Percentiles rank a stretch among this genome's conserved stretches.
Conservation (phyloP, 2,888 invertebrate genomes). For the Diarsia dahlii region DNA sequence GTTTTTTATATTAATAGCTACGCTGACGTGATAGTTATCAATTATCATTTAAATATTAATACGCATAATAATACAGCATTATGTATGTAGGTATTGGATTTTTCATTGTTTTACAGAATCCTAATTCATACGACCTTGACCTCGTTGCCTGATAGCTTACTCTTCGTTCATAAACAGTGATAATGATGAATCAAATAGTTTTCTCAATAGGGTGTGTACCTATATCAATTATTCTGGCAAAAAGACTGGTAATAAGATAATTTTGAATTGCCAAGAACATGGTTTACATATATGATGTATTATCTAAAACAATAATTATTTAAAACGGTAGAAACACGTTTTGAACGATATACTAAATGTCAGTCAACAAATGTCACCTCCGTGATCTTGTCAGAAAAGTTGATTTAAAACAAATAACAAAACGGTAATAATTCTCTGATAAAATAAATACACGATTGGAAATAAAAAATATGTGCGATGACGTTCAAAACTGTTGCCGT, state of each 20-base stretch:
- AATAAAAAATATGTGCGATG: slow-evolving; percentile 77
- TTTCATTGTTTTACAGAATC: neutral
- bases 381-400: neutral
- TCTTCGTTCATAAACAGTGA: slow-evolving; percentile 43
- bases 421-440: neutral
- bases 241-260: neutral
- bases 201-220: neutral
- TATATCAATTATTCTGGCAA: neutral
- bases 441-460: neutral
- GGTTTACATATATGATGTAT: fast-evolving
- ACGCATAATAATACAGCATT: neutral
- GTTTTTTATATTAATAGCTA: no score
- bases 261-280: neutral
- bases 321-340: neutral
- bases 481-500: slow-evolving; percentile 82
- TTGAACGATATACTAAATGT: slow-evolving; percentile 10
- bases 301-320: neutral
- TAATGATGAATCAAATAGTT: no score
- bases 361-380: neutral
- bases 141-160: slow-evolving; percentile 4
- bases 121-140: slow-evolving; percentile 47
- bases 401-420: neutral
- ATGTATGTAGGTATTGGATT: neutral
- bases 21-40: no score
- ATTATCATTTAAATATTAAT: no score